These are phyloP conservation scores for Bellardia pandia DNA, from an alignment of 2,888 invertebrate genomes.

Conservation along the genomic window DNA sequence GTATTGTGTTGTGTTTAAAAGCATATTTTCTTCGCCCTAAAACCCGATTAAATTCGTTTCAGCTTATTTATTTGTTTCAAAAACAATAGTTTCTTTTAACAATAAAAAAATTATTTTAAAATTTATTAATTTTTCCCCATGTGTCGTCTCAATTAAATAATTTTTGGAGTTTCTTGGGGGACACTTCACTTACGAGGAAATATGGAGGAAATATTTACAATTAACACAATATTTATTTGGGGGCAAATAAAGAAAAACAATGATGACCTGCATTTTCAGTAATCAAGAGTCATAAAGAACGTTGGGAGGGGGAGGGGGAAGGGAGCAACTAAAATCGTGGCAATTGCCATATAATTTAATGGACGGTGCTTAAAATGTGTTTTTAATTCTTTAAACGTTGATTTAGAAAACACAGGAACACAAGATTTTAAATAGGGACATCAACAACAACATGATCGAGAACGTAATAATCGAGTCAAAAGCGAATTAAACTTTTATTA, in stretches of 20 bases:
- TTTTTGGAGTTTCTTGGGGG: not conserved
- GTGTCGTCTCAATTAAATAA: conserved; percentile 29
- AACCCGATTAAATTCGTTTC: not conserved
- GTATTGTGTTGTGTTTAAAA: conserved; percentile 25
- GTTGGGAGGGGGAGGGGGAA: not conserved
- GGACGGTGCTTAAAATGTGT: not conserved
- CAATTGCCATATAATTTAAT: conserved; percentile 1
- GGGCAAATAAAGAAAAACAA: not conserved
- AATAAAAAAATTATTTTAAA: not conserved
- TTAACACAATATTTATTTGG: conserved; percentile 5
- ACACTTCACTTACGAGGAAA: not conserved
- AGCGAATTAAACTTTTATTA: no score
- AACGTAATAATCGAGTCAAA: no score
- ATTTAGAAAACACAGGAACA: not conserved
- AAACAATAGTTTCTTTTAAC: conserved; percentile 21
- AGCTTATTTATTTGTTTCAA: conserved; percentile 15
- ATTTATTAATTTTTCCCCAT: conserved; percentile 46
- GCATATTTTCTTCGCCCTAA: not conserved
- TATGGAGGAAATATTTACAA: not conserved
- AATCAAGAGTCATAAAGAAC: not conserved
- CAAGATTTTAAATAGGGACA: not conserved
- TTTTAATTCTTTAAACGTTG: not conserved
- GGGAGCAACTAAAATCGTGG: not conserved
- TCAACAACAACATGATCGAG: not conserved
- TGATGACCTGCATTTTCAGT: conserved; percentile 19